phyloP scores from a whole-genome alignment of 2,797 vertebrate genomes.

The Bradypodion ventrale region DNA sequence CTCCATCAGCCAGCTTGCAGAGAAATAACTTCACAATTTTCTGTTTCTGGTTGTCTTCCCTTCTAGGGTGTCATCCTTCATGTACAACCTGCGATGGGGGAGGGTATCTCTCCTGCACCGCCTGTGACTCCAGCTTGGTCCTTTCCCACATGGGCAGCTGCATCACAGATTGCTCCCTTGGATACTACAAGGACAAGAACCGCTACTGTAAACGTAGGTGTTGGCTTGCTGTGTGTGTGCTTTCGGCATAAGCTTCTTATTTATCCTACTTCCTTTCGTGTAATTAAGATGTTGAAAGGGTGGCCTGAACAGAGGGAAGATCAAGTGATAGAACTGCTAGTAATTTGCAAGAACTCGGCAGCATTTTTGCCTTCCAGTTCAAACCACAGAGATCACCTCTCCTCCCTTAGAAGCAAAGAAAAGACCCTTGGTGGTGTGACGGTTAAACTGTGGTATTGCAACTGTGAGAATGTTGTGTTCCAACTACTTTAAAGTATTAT shows the following conservation, averaged over 20 bases:
- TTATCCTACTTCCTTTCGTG: background rate
- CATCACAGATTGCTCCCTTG: conserved; percentile 75
- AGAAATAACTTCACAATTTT: background rate
- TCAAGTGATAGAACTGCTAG: too few species aligned
- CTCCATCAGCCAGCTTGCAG: background rate
- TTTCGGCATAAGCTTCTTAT: background rate
- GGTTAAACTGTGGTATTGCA: too few species aligned
- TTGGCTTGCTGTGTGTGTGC: background rate
- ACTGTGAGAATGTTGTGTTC: too few species aligned
- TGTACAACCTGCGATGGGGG: conserved; percentile 81
- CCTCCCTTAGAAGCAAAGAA: too few species aligned
- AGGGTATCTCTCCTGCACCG: conserved; percentile 83
- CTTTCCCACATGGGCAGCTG: conserved; percentile 83
- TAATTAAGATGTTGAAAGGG: background rate
- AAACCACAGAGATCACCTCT: too few species aligned
- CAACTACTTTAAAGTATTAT: too few species aligned
- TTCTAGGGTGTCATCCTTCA: conserved; percentile 86
- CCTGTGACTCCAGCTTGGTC: conserved; percentile 76
- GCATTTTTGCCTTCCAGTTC: background rate
- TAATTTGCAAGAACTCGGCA: background rate
- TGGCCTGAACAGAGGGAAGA: background rate
- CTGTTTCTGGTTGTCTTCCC: background rate
- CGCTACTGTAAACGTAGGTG: conserved; percentile 83
- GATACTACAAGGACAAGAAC: conserved; percentile 80
- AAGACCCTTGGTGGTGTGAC: too few species aligned